Base-by-base conservation (phyloP, 2,888 invertebrate genomes). In the Chloroclystis v-ata region DNA sequence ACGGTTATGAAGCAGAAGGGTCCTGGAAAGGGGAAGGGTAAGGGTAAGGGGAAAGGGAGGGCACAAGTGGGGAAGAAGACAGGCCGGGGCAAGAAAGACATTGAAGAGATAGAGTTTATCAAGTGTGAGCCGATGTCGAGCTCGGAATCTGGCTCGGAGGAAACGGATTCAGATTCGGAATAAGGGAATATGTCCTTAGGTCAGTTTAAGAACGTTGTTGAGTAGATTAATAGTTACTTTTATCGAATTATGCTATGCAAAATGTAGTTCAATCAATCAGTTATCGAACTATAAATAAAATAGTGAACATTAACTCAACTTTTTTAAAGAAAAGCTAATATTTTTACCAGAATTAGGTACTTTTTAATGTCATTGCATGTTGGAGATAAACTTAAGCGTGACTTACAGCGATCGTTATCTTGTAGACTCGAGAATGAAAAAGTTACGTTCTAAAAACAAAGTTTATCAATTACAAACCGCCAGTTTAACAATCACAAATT, bases 111-210 rank as follows among this genome's bases (percentile, higher is more conserved):
- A 4, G 85, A 85, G 65, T 86, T 87, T 16, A 84, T 87, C 0
- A 87, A 87, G 43, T 87, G 86, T 39, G 86, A 87, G 41, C 86
- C 86, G 0, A 76, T 84, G 0, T 77, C 82, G 0, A 82, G 80
- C 44, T 72, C 82, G 0, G 80, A 78, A 1, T 72, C 73, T 0
- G 77, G 74, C 0, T 67, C 74, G 0, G 80, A 76, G 65, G 35
- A 35, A 2, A 35, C 68, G 0, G 76, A 75, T 0, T 56, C 62
- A 0, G 64, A 66, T 10, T 64, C 63, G 0, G 65, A 66, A 11
- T 35, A 35, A 10, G 10, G 10, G n/a, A n/a, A n/a, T n/a, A n/a
- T n/a, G n/a, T n/a, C n/a, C 7, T 20, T 35, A 20, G 35, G 35
- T 35, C 20, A 24, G 35, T 35, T 20, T 14, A 3, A 7, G n/a